Evolutionary conservation across 2,113 vertebrate species (phyloP).

Genomic region (Chaenocephalus aceratus): DNA sequence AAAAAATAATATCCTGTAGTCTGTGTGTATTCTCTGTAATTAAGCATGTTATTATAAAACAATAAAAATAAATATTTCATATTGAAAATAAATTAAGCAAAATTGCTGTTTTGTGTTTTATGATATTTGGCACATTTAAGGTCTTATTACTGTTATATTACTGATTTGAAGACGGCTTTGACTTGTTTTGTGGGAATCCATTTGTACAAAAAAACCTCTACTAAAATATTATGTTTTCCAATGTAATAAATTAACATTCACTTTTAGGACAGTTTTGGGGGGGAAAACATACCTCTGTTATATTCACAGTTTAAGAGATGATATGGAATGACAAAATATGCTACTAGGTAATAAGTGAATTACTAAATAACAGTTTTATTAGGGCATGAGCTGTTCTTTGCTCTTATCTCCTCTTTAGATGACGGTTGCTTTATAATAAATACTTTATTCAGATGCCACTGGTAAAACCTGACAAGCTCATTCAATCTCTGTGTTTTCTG

Average conservation of each 20-base stretch:
- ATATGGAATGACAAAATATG: constrained; percentile 8
- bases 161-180: background rate
- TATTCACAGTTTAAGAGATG: background rate
- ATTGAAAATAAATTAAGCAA: constrained; percentile 4
- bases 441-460: constrained; percentile 7
- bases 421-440: constrained; percentile 16
- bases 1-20: constrained; percentile 15
- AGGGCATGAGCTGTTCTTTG: constrained; percentile 4
- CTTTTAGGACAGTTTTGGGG: constrained; percentile 5
- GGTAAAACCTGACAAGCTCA: constrained; percentile 15
- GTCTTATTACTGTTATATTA: background rate
- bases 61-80: background rate
- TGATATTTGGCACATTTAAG: constrained; percentile 44
- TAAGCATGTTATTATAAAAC: constrained; percentile 12
- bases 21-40: constrained; percentile 8
- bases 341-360: constrained; percentile 12
- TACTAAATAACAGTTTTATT: constrained; percentile 22
- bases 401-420: constrained; percentile 26
- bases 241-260: constrained; percentile 37
- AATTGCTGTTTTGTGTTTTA: constrained; percentile 15
- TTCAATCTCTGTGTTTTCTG: constrained; percentile 17
- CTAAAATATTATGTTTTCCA: constrained; percentile 1
- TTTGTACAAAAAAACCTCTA: background rate
- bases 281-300: background rate
- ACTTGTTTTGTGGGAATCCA: background rate